Percentiles rank a stretch among this genome's conserved stretches.
These are phyloP conservation scores for Linurgus olivaceus DNA, from an alignment of 2,797 vertebrate genomes.

Conservation along the genomic window DNA sequence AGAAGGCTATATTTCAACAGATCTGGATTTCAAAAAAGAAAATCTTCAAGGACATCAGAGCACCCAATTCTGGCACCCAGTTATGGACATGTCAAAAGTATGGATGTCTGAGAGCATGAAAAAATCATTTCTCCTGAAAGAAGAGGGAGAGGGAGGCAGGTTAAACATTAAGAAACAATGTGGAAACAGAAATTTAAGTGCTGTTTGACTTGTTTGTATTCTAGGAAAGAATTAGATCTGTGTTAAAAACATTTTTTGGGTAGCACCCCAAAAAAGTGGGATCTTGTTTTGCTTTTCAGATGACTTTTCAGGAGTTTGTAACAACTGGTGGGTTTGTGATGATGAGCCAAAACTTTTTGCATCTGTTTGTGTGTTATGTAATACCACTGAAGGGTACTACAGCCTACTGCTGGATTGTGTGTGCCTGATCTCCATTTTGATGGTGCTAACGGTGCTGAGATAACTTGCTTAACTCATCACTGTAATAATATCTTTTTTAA, in stretches of 20 bases:
- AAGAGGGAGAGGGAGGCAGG: background rate
- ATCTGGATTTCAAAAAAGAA: background rate
- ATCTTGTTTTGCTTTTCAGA: background rate
- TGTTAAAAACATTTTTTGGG: background rate
- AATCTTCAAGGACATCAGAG: background rate
- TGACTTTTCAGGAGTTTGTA: background rate
- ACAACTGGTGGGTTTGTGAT: background rate
- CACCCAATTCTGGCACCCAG: background rate
- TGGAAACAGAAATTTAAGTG: background rate
- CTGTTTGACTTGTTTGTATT: background rate
- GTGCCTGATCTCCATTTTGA: background rate
- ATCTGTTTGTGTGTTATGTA: rapidly evolving
- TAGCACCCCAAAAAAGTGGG: background rate
- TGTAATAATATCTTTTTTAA: background rate
- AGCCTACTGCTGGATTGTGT: background rate
- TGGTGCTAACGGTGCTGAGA: background rate
- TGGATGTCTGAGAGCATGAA: background rate
- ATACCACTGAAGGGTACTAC: background rate
- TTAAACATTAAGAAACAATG: background rate
- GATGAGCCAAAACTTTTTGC: background rate
- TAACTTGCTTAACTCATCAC: background rate
- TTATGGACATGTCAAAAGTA: background rate
- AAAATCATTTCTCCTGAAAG: background rate
- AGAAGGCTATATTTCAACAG: background rate
- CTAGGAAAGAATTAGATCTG: background rate